Evolutionary conservation across 2,113 vertebrate species (phyloP).

Genomic region (Solea solea): DNA sequence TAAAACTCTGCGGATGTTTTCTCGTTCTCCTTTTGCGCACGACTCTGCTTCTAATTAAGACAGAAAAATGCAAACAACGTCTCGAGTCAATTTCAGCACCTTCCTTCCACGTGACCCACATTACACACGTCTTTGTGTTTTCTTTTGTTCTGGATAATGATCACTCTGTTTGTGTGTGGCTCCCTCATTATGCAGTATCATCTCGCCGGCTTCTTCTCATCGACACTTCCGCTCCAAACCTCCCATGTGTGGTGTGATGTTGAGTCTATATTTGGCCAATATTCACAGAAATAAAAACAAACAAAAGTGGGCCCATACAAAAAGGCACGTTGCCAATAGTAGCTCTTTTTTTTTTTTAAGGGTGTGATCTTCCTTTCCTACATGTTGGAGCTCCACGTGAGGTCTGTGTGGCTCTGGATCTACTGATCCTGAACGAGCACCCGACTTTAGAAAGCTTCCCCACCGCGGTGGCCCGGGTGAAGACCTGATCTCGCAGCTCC

Average conservation of each 20-base stretch:
- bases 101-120: background rate
- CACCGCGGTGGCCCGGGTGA: conserved; percentile 4
- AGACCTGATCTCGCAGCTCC: conserved; percentile 1
- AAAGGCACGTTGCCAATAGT: conserved; percentile 63
- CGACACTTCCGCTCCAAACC: background rate
- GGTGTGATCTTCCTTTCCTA: conserved; percentile 19
- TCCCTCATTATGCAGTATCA: background rate
- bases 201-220: background rate
- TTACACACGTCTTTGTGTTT: background rate
- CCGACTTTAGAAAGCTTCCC: conserved; percentile 12
- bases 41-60: conserved; percentile 9
- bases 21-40: background rate
- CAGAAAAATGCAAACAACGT: background rate
- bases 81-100: background rate
- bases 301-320: conserved; percentile 35
- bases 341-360: conserved; percentile 14
- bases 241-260: background rate
- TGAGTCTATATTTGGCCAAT: conserved; percentile 15
- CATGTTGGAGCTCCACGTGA: background rate
- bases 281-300: conserved; percentile 26
- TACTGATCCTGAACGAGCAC: conserved; percentile 29
- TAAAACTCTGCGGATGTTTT: background rate
- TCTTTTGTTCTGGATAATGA: background rate
- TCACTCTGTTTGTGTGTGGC: background rate
- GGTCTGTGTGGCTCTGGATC: conserved; percentile 1